Conservation (phyloP, 1,140 invertebrate species). For the Dolichoris vasculosae region DNA sequence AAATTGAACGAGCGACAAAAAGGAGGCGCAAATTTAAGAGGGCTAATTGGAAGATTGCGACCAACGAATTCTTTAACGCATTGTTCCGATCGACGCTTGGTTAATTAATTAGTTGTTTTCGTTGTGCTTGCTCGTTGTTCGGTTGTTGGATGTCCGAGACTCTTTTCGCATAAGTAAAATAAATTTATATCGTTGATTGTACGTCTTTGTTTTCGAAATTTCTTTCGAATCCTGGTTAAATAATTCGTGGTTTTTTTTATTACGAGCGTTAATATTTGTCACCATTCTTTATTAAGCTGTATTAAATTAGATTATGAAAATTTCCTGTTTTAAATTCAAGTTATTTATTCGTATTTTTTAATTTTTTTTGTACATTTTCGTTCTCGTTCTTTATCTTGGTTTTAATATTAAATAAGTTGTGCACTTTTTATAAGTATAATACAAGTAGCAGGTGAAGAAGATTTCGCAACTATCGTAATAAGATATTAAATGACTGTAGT, state of each 20-base stretch:
- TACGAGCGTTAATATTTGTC: no score
- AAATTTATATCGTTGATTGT: background rate
- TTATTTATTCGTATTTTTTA: no score
- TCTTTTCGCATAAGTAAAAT: background rate
- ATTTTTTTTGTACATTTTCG: no score
- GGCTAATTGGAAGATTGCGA: conserved; percentile 8
- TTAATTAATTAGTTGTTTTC: background rate
- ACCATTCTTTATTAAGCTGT: no score
- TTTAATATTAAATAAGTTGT: no score
- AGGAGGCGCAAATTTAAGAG: background rate
- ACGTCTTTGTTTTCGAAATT: background rate
- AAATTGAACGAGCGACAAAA: background rate
- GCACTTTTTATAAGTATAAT: no score
- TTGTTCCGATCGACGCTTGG: background rate
- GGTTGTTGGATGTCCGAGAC: background rate
- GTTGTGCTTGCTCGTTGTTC: background rate
- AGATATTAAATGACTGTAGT: no score
- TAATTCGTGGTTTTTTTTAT: background rate
- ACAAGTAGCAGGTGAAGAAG: no score
- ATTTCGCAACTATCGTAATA: no score
- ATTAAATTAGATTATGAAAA: no score
- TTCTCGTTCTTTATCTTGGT: no score
- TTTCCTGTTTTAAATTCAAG: no score
- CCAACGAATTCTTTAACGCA: background rate
- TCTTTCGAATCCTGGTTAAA: background rate